Percentiles rank a stretch among this genome's conserved stretches.
Conservation (phyloP, 2,797 vertebrate species). For the Nyctalus aviator region DNA sequence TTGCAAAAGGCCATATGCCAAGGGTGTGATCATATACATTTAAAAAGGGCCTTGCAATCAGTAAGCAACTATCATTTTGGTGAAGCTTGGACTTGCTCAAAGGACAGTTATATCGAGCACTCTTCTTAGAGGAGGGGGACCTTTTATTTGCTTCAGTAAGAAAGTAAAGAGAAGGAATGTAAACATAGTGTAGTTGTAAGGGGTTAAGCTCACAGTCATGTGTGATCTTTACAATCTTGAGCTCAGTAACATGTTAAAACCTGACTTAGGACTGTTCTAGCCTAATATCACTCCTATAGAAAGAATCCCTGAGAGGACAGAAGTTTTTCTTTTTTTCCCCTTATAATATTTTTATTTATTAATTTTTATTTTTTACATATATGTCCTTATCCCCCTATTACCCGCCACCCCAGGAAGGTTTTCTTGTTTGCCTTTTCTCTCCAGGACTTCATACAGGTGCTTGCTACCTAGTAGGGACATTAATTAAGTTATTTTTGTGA, state of each 20-base stretch:
- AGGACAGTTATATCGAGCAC: neutral
- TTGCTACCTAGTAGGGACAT: neutral
- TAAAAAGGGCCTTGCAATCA: neutral
- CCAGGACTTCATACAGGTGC: neutral
- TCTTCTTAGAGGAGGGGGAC: neutral
- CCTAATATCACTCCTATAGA: neutral
- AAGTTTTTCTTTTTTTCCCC: neutral
- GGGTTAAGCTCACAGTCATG: neutral
- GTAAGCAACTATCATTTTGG: neutral
- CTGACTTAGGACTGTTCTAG: neutral
- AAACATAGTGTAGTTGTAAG: neutral
- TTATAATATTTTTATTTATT: no score
- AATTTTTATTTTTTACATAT: no score
- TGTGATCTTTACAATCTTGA: neutral
- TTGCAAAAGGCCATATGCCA: neutral
- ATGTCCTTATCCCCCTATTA: no score
- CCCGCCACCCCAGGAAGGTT: neutral
- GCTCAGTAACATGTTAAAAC: conserved; percentile 1
- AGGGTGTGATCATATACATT: neutral
- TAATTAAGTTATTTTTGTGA: conserved; percentile 1
- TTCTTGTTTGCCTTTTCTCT: neutral
- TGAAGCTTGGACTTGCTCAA: conserved; percentile 1
- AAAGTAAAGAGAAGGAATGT: neutral
- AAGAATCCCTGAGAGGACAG: neutral
- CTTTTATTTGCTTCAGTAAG: neutral